Conservation (phyloP, 2,113 vertebrate species). For the Nettapus auritus region DNA sequence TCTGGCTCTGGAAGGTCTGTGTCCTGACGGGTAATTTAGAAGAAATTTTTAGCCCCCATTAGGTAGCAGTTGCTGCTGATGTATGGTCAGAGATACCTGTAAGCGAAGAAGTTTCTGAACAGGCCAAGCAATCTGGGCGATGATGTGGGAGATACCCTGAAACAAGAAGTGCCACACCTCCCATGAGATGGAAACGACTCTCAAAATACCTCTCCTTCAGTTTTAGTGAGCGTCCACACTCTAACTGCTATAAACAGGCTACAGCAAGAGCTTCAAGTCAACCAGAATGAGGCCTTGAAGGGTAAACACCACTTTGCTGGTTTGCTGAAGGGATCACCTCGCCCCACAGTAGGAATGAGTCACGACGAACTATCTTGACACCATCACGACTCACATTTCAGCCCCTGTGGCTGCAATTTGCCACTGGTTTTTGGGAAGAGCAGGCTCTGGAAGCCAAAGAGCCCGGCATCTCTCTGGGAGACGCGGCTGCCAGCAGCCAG, state of each 20-base stretch:
- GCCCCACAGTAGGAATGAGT: neutral
- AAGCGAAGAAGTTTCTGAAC: neutral
- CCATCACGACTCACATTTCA: rapidly evolving
- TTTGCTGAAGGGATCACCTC: neutral
- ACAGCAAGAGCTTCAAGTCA: neutral
- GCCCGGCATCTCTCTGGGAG: neutral
- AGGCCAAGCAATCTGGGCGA: neutral
- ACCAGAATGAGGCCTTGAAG: neutral
- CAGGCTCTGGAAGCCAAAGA: neutral
- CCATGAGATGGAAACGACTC: neutral
- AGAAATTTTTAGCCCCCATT: neutral
- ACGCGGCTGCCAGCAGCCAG: slow-evolving; percentile 4
- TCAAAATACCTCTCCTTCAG: neutral
- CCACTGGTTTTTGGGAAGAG: rapidly evolving
- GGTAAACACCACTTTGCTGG: neutral
- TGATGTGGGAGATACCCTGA: rapidly evolving
- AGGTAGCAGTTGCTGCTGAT: neutral
- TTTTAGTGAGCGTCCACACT: neutral
- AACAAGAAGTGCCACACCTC: neutral
- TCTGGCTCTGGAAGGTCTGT: neutral
- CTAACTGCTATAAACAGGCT: neutral
- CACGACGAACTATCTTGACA: rapidly evolving
- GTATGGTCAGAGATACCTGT: neutral
- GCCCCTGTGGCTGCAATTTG: neutral
- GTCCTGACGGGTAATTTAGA: neutral